These are phyloP conservation scores for Notothenia rossii DNA, from an alignment of 2,113 vertebrate species.

Conservation along the genomic window DNA sequence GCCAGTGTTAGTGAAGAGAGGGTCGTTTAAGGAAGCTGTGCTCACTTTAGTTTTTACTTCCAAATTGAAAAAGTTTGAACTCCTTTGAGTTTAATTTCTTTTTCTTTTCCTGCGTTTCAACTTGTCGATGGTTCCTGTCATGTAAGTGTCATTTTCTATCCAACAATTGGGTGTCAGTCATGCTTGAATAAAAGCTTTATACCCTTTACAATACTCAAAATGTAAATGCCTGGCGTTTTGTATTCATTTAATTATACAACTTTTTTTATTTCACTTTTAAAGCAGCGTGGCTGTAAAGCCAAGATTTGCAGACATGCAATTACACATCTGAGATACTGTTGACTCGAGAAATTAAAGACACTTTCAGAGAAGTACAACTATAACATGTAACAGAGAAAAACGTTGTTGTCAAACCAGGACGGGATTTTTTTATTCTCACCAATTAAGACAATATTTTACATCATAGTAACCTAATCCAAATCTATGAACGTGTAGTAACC, in stretches of 20 bases:
- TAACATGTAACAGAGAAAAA: neutral
- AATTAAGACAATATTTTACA: no score
- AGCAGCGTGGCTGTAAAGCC: no score
- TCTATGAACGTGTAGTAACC: no score
- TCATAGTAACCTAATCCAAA: no score
- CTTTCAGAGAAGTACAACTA: no score
- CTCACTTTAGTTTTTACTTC: slow-evolving; percentile 30
- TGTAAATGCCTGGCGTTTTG: neutral
- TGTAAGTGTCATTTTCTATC: neutral
- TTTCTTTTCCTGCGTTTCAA: neutral
- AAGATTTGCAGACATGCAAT: no score
- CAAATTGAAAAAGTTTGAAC: slow-evolving; percentile 7
- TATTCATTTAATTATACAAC: neutral
- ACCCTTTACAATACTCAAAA: neutral
- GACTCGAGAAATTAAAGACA: neutral
- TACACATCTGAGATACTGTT: no score
- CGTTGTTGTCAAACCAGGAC: no score
- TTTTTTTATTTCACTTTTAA: no score
- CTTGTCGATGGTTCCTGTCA: neutral
- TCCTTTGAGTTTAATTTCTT: neutral
- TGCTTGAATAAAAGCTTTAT: slow-evolving; percentile 23
- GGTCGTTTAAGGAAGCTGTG: slow-evolving; percentile 28
- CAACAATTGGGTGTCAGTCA: slow-evolving; percentile 4
- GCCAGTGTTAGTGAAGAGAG: neutral
- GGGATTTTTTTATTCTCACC: no score